Evolutionary conservation across 1,140 invertebrate species (phyloP).

Genomic region (Formica exsecta): DNA sequence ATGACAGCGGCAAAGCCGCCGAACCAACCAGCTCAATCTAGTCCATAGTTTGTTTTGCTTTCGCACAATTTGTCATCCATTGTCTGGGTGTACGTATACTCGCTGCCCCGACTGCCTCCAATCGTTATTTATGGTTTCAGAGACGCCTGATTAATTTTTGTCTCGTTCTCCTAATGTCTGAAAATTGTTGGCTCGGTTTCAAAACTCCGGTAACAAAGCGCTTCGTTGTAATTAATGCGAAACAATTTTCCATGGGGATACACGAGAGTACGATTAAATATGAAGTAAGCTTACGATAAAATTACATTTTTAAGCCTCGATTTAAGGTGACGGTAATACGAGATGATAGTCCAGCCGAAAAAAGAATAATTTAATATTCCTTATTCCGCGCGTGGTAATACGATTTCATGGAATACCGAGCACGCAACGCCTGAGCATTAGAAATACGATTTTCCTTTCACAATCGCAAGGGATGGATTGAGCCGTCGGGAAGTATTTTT

Average conservation of each 20-base stretch:
- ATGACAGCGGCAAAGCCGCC: constrained; percentile 76
- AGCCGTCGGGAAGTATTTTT: constrained; percentile 70
- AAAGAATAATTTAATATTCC: constrained; percentile 81
- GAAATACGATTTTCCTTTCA: constrained; percentile 79
- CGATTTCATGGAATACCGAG: constrained; percentile 78
- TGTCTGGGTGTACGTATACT: constrained; percentile 75
- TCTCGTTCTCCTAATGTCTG: constrained; percentile 68
- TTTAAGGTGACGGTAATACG: constrained; percentile 70
- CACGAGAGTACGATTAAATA: neutral
- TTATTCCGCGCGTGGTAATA: constrained; percentile 73
- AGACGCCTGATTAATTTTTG: constrained; percentile 82
- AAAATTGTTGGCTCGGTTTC: constrained; percentile 65
- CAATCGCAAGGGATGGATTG: constrained; percentile 51
- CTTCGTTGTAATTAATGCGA: constrained; percentile 14
- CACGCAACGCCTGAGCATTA: constrained; percentile 78
- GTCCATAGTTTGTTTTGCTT: constrained; percentile 81
- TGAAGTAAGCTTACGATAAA: constrained; percentile 19
- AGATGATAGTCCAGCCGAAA: constrained; percentile 62
- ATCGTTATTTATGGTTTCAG: constrained; percentile 82
- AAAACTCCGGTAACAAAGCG: neutral
- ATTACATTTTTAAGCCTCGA: constrained; percentile 70
- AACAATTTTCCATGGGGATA: neutral
- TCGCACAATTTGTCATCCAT: constrained; percentile 83
- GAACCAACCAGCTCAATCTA: constrained; percentile 77
- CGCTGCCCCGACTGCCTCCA: constrained; percentile 43